Evolutionary conservation across 2,113 vertebrate species (phyloP), one percentile per base, ranked within the genome.

Genomic region (Oryzias celebensis): DNA sequence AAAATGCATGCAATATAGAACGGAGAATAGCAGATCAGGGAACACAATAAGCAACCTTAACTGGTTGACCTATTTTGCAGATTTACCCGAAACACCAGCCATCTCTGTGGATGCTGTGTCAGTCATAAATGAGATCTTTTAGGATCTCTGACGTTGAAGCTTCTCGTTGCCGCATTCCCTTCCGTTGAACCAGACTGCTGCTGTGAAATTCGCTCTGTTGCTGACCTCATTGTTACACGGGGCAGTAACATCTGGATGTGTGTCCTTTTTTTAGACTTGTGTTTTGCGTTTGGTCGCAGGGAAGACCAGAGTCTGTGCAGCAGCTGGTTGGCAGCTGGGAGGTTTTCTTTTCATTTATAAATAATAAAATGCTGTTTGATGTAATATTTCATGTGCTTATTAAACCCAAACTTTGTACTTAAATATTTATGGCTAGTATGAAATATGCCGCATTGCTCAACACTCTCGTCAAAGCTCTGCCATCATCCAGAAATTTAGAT

Each of bases 111-210:
- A n/a, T 56, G 45, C 56, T 71, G 20, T 58, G 51, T 84, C 72
- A 31, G 51, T 84, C 72, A 31, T 62, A 73, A 78, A 74, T 71
- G 31, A 24, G 5, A 53, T 62, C 58, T 75, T 87, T 86, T 77
- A 78, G 75, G 75, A 74, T 85, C 83, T 67, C 68, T 91, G 86
- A 87, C 71, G 77, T 83, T 77, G 60, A 87, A 86, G 66, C 75
- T 58, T 83, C 78, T 78, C 77, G 82, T 85, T 73, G 81, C 61
- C 61, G 53, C 3, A 3, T 45, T 59, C 59, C 76, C 76, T 88
- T 62, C 57, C 62, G 65, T 76, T 80, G 81, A 78, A 80, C 63
- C 63, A 52, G 14, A 55, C 57, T 58, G 63, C 73, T 71, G 63
- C 73, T 71, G 50, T 73, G 36, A 81, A 76, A 76, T 68, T 65